These are phyloP conservation scores for Cetonia aurata DNA, from an alignment of 2,888 invertebrate genomes.

Conservation along the genomic window DNA sequence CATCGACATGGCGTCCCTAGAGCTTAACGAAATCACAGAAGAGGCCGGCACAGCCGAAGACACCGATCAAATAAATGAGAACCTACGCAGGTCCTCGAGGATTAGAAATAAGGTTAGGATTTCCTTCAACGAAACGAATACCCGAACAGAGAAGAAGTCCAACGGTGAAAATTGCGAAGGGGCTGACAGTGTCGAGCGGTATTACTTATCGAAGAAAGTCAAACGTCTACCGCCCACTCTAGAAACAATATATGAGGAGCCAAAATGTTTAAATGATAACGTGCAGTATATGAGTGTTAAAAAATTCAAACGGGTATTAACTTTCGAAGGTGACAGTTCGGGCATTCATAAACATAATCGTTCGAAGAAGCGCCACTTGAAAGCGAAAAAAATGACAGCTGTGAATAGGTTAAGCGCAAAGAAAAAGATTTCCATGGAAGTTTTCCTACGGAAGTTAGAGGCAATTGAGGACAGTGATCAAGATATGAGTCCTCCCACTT, in stretches of 20 bases:
- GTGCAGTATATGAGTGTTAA: slow-evolving; percentile 40
- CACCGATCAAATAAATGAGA: neutral
- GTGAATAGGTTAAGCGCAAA: slow-evolving; percentile 15
- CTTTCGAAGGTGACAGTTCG: slow-evolving; percentile 24
- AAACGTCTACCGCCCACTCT: slow-evolving; percentile 70
- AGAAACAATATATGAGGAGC: slow-evolving; percentile 76
- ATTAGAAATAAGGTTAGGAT: neutral
- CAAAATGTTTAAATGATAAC: slow-evolving; percentile 67
- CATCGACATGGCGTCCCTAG: slow-evolving; percentile 21
- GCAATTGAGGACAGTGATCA: slow-evolving; percentile 11
- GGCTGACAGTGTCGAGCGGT: slow-evolving; percentile 63
- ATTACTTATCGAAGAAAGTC: slow-evolving; percentile 71
- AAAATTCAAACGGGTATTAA: slow-evolving; percentile 41
- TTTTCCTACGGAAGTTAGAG: slow-evolving; percentile 31
- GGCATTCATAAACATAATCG: slow-evolving; percentile 9
- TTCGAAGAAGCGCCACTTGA: slow-evolving; percentile 40
- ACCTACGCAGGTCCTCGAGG: slow-evolving; percentile 19
- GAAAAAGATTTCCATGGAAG: slow-evolving; percentile 40
- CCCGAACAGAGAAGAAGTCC: neutral
- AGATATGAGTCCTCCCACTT: no score
- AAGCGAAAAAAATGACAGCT: slow-evolving; percentile 40
- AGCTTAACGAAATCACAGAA: slow-evolving; percentile 10
- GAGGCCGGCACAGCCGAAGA: neutral
- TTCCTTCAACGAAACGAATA: neutral
- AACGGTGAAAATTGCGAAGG: neutral